Percentiles rank a stretch among this genome's conserved stretches.
Conservation (phyloP, 2,113 vertebrate genomes). For the Gymnorhina tibicen region DNA sequence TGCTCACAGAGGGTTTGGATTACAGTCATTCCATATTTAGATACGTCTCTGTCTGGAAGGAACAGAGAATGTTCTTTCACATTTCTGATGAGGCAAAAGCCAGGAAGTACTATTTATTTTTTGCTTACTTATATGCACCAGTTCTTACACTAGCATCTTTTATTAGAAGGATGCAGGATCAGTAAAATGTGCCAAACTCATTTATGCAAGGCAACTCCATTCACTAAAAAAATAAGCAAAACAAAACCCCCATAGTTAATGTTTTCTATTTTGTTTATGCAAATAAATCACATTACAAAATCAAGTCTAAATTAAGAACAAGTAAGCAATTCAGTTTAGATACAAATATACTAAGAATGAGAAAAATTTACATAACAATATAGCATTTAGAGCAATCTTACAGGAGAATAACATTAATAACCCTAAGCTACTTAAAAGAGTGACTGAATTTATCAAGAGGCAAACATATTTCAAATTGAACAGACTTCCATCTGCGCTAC, state of each 20-base stretch:
- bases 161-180: neutral
- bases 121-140: neutral
- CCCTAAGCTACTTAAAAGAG: neutral
- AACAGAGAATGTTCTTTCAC: neutral
- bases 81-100: neutral
- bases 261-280: neutral
- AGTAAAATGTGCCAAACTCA: neutral
- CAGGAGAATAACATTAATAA: neutral
- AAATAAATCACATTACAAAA: neutral
- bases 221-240: neutral
- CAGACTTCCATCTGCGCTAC: neutral
- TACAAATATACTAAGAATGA: neutral
- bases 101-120: neutral
- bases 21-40: neutral
- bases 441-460: neutral
- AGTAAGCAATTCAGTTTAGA: neutral
- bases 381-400: neutral
- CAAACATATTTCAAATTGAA: neutral
- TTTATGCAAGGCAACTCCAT: neutral
- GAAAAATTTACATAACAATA: neutral
- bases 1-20: neutral
- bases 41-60: neutral
- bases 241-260: rapidly evolving
- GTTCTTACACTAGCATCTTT: neutral
- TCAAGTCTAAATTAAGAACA: neutral